A percentile compares a stretch with the other conserved stretches of the same genome.
Conservation (phyloP, 2,113 vertebrate species). For the Synchiropus splendidus region DNA sequence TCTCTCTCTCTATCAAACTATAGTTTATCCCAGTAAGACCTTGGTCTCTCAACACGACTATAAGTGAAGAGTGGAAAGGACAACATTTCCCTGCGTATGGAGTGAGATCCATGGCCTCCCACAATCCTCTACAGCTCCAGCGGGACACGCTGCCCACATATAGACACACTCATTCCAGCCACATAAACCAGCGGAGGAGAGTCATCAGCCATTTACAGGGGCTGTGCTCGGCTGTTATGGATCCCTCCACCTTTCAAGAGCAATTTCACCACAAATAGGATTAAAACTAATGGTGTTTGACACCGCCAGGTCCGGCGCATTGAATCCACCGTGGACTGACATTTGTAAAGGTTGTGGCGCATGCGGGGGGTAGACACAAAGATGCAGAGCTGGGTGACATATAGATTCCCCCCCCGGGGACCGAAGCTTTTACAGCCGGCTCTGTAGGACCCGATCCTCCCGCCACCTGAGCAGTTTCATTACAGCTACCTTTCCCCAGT, state of each 20-base stretch:
- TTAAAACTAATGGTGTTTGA: conserved; percentile 71
- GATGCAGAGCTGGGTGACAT: conserved; percentile 51
- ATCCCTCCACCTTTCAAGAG: conserved; percentile 64
- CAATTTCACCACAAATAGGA: conserved; percentile 63
- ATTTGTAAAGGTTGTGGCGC: conserved; percentile 69
- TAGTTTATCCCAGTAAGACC: neutral
- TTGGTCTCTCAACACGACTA: neutral
- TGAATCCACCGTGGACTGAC: conserved; percentile 57
- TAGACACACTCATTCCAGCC: conserved; percentile 34
- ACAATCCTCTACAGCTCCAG: conserved; percentile 24
- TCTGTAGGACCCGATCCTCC: conserved; percentile 16
- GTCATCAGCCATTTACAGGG: conserved; percentile 49
- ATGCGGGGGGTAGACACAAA: conserved; percentile 25
- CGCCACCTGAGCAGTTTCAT: conserved; percentile 31
- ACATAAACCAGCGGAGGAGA: conserved; percentile 37
- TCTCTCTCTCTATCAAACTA: too few relatives aligned
- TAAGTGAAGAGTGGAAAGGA: neutral
- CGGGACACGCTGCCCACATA: conserved; percentile 24
- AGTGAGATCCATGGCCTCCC: conserved; percentile 30
- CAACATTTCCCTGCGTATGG: neutral
- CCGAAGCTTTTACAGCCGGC: conserved; percentile 45
- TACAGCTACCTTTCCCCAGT: too few relatives aligned
- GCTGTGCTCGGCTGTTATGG: conserved; percentile 48
- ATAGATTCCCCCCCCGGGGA: conserved; percentile 35
- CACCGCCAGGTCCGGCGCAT: conserved; percentile 52